Evolutionary conservation across 2,113 vertebrate species (phyloP).

Genomic region (Chlorodrepanis virens): DNA sequence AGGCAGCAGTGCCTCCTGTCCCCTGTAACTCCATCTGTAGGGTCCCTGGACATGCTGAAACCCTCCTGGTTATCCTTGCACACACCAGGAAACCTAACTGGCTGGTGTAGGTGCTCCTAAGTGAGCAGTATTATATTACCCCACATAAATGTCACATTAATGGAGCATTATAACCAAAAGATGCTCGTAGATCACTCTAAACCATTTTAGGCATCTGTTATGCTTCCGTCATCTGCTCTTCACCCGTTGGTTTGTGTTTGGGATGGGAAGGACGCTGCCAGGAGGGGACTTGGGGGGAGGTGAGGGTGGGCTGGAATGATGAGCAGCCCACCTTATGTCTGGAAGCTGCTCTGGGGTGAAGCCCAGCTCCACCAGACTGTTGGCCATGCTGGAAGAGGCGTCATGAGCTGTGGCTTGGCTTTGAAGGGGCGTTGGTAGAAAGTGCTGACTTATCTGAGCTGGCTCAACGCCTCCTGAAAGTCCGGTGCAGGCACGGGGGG

Average conservation of each 20-base stretch:
- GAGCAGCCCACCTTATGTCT: neutral
- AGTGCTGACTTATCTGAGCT: constrained; percentile 15
- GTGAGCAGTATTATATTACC: neutral
- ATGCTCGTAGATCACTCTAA: constrained; percentile 35
- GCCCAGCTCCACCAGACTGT: neutral
- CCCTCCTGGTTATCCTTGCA: neutral
- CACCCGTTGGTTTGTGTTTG: constrained; percentile 35
- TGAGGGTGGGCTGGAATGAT: fast-evolving
- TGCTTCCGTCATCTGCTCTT: neutral
- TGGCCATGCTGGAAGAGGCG: neutral
- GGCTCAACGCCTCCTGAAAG: neutral
- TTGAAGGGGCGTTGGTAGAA: neutral
- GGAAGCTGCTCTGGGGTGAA: neutral
- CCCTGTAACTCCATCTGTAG: neutral
- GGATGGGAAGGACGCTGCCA: neutral
- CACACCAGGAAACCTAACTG: neutral
- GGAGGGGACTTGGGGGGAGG: neutral
- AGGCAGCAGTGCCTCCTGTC: neutral
- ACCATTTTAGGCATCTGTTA: constrained; percentile 51
- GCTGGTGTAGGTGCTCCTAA: neutral
- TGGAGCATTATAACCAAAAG: constrained; percentile 54
- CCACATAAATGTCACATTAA: constrained; percentile 54
- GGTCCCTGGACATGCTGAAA: neutral
- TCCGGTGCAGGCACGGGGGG: neutral
- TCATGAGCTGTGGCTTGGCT: fast-evolving